Base-by-base conservation (phyloP, 2,888 invertebrate genomes). In the Leptinotarsa juncta region DNA sequence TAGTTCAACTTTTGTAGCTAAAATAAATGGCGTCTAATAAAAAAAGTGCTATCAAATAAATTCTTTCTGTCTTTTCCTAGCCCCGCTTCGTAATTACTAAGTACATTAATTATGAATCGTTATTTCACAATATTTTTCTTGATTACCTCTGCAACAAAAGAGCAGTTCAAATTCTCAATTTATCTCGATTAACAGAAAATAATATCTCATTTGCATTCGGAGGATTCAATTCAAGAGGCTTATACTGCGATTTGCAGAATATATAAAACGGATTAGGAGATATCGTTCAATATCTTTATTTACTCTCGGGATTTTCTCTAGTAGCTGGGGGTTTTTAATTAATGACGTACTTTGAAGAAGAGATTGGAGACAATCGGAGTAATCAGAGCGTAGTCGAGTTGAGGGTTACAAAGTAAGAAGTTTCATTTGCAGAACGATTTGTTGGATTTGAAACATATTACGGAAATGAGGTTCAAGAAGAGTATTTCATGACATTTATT, bases 231-330 rank as follows among this genome's bases (percentile, higher is more conserved):
- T 62, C 42, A 5, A 62, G 32, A 62, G 32, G 62, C 62, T 62
- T 42, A 62, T 14, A 62, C 20, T 62, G 23, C 62, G 62, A 62
- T 62, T 62, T 62, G 32, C 62, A 62, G 57, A 62, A 62, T 62
- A 32, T 62, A 62, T 26, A 62, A 62, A 62, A 62, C 42, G 62
- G 62, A 62, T 62, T 62, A 62, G 14, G 32, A 62, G 62, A 62
- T 62, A 62, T 42, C 62, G 62, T 62, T 62, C 62, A 62, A 62
- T 62, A 62, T 62, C 62, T 62, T 42, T 62, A 62, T 62, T 62
- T 62, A 62, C 62, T 32, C 62, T 42, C n/a, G 62, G 62, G 62
- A 62, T 62, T 62, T 62, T 32, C 62, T 62, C 42, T 62, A 32
- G 62, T 62, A 62, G 18, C 62, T 62, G n/a, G 42, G 62, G 62